These are phyloP conservation scores for Bellardia bayeri DNA, from an alignment of 2,888 invertebrate species.

Conservation along the genomic window DNA sequence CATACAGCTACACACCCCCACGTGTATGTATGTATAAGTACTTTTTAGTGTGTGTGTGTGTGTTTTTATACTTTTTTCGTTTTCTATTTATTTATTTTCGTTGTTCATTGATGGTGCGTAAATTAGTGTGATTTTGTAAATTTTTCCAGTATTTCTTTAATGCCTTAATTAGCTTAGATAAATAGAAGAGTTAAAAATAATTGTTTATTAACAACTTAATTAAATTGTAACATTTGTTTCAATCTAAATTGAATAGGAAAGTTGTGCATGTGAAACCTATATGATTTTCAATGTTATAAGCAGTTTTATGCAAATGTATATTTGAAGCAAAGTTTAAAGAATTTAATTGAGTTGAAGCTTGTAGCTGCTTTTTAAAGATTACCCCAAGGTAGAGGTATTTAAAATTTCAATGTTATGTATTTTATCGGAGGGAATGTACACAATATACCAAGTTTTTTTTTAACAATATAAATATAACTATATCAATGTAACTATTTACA, in stretches of 20 bases:
- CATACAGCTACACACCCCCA: neutral
- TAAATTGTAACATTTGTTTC: conserved; percentile 3
- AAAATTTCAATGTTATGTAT: no score
- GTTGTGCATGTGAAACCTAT: neutral
- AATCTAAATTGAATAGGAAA: neutral
- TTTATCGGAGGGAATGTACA: no score
- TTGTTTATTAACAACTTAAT: conserved; percentile 45
- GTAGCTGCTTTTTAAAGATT: no score
- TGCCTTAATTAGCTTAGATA: conserved; percentile 59
- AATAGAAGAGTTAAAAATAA: conserved; percentile 37
- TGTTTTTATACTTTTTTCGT: conserved; percentile 6
- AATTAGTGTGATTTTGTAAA: conserved; percentile 60
- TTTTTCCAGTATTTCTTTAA: conserved; percentile 44
- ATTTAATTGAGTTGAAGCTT: no score
- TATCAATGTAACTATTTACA: no score
- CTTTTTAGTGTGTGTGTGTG: neutral
- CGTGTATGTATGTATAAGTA: neutral
- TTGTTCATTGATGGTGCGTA: conserved; percentile 45
- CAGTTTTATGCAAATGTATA: no score
- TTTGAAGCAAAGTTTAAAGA: no score
- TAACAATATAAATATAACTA: no score
- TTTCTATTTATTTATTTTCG: conserved; percentile 32
- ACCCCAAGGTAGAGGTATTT: no score
- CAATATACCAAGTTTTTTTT: no score
- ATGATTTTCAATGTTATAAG: neutral